Evolutionary conservation across 2,888 invertebrate species (phyloP).

Genomic region (Eupelmus urozonus): DNA sequence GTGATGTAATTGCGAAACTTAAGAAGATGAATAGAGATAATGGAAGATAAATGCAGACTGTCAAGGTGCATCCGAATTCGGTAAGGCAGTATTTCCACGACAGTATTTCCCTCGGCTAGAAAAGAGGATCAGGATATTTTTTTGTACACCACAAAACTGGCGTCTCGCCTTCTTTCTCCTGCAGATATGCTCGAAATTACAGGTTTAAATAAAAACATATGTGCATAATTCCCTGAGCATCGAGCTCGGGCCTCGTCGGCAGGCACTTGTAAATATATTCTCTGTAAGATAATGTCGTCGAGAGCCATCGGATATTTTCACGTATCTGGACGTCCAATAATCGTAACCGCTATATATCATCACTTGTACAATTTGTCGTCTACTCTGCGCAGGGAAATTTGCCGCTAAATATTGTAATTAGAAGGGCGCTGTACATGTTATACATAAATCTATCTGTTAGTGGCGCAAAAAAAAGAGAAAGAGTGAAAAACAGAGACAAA

Average conservation of each 20-base stretch:
- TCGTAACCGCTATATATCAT: slow-evolving; percentile 32
- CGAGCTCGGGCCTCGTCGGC: neutral
- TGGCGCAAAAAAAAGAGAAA: slow-evolving; percentile 39
- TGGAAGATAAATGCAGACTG: slow-evolving; percentile 37
- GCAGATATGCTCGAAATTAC: slow-evolving; percentile 12
- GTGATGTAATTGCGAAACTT: slow-evolving; percentile 10
- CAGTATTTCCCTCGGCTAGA: slow-evolving; percentile 53
- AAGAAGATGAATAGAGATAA: slow-evolving; percentile 6
- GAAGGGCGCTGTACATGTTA: slow-evolving; percentile 48
- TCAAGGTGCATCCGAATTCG: slow-evolving; percentile 48
- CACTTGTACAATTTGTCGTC: slow-evolving; percentile 42
- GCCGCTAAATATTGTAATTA: slow-evolving; percentile 41
- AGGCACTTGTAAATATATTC: slow-evolving; percentile 48
- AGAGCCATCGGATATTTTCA: slow-evolving; percentile 6
- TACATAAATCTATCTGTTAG: slow-evolving; percentile 44
- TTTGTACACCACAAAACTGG: slow-evolving; percentile 36
- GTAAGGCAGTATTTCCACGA: slow-evolving; percentile 53
- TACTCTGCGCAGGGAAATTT: slow-evolving; percentile 30
- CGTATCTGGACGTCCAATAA: slow-evolving; percentile 12
- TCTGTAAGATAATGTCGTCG: slow-evolving; percentile 39
- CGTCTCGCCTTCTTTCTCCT: slow-evolving; percentile 27
- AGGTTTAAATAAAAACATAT: neutral
- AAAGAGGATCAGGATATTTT: slow-evolving; percentile 47
- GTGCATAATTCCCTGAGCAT: slow-evolving; percentile 36
- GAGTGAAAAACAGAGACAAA: slow-evolving; percentile 23